phyloP scores from a whole-genome alignment of 1,140 invertebrate genomes.

The Palaemon carinicauda region DNA sequence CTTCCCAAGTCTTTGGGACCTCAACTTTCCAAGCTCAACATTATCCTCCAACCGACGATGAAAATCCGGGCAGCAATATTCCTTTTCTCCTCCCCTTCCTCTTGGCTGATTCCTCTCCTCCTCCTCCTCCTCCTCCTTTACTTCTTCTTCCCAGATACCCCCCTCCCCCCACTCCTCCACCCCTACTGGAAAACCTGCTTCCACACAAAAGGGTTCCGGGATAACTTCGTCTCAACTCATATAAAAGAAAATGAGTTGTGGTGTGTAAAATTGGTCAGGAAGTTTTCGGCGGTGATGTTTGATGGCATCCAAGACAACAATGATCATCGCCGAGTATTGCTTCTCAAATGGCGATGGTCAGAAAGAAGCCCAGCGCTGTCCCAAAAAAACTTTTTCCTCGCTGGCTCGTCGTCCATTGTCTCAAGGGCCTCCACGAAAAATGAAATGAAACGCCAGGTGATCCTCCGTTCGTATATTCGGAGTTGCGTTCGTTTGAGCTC shows the following conservation, averaged over 20 bases:
- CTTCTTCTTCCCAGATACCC: too few relatives aligned
- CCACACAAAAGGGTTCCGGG: not conserved
- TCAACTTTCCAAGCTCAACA: too few relatives aligned
- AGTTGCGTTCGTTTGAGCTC: too few relatives aligned
- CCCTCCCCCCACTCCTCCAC: not conserved
- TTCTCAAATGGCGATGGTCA: not conserved
- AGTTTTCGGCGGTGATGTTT: not conserved
- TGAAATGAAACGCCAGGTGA: too few relatives aligned
- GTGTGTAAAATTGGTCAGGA: not conserved
- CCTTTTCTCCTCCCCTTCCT: not conserved
- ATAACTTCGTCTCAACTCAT: slow-evolving; percentile 6
- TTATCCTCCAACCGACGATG: not conserved
- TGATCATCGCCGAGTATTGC: not conserved
- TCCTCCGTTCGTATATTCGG: too few relatives aligned
- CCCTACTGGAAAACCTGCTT: not conserved
- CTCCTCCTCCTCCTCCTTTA: not conserved
- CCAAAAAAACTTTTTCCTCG: too few relatives aligned
- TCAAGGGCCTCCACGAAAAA: too few relatives aligned
- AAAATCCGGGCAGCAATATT: not conserved
- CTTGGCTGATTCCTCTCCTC: not conserved
- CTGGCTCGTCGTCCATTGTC: too few relatives aligned
- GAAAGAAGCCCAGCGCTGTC: too few relatives aligned
- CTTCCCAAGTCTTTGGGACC: too few relatives aligned
- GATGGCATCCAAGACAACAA: not conserved
- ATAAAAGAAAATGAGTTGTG: slow-evolving; percentile 6